A percentile compares a stretch with the other conserved stretches of the same genome.
Evolutionary conservation across 2,797 vertebrate genomes (phyloP).

Genomic region (Sebastolobus alascanus): DNA sequence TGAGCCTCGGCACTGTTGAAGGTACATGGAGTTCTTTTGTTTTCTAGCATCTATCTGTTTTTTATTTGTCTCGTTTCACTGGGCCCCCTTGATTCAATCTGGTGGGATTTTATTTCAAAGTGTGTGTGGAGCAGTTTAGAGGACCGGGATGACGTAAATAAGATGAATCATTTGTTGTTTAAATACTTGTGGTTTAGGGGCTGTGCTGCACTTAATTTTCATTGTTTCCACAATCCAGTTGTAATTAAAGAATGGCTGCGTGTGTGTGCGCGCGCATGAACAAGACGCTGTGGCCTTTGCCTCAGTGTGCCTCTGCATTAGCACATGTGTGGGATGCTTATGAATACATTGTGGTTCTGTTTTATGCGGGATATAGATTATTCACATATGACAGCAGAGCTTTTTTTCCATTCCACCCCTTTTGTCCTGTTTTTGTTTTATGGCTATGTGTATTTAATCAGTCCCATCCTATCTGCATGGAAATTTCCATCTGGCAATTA

Average conservation of each 20-base stretch:
- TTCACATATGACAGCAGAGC: conserved; percentile 67
- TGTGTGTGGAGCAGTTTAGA: conserved; percentile 63
- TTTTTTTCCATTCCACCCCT: conserved; percentile 20
- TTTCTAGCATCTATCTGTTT: conserved; percentile 79
- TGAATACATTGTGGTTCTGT: conserved; percentile 62
- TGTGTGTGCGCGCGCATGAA: conserved; percentile 9
- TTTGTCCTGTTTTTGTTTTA: conserved; percentile 59
- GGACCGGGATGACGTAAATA: conserved; percentile 78
- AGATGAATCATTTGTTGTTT: conserved; percentile 84
- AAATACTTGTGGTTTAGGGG: conserved; percentile 77
- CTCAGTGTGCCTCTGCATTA: conserved; percentile 37
- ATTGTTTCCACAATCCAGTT: conserved; percentile 83
- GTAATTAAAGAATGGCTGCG: conserved; percentile 67
- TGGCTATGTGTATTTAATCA: conserved; percentile 70
- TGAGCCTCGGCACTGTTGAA: conserved; percentile 67
- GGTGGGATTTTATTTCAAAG: conserved; percentile 81
- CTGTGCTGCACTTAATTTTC: conserved; percentile 80
- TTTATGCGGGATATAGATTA: conserved; percentile 63
- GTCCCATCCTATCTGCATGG: conserved; percentile 75
- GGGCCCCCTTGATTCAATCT: conserved; percentile 77
- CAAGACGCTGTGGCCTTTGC: conserved; percentile 27
- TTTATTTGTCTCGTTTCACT: conserved; percentile 79
- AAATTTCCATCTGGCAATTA: conserved; percentile 80
- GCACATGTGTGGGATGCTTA: conserved; percentile 54
- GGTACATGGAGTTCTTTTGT: conserved; percentile 84